Percentiles rank a stretch among this genome's conserved stretches.
Conservation (phyloP, 1,140 invertebrate species). For the Drosophila persimilis region DNA sequence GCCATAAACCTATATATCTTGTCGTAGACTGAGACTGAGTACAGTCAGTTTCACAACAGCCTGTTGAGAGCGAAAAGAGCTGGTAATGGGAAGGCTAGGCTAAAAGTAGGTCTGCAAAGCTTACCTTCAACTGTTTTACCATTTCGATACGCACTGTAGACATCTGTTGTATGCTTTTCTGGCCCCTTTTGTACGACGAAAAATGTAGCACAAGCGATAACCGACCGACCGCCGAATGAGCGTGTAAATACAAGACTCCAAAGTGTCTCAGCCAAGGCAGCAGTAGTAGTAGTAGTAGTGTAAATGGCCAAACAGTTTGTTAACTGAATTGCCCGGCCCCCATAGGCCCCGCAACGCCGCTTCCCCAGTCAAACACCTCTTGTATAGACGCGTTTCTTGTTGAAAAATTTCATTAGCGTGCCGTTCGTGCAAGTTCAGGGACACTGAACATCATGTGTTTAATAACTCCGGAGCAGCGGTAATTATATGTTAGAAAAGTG, state of each 20-base stretch:
- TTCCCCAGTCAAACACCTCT: neutral
- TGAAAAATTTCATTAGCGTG: constrained; percentile 41
- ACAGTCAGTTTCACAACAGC: constrained; percentile 32
- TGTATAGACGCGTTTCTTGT: neutral
- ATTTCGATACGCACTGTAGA: constrained; percentile 30
- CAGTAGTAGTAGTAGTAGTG: constrained; percentile 9
- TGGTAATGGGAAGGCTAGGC: neutral
- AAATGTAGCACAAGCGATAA: constrained; percentile 53
- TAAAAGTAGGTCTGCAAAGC: neutral
- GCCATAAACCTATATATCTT: constrained; percentile 65
- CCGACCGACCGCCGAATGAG: constrained; percentile 17
- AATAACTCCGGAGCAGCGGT: constrained; percentile 11
- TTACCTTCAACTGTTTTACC: neutral
- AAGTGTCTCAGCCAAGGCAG: constrained; percentile 1
- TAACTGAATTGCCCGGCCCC: constrained; percentile 4
- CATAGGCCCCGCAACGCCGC: neutral
- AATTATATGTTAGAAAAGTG: no score
- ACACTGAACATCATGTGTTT: constrained; percentile 29
- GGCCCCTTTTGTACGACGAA: constrained; percentile 52
- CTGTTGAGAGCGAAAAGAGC: no score
- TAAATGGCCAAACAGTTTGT: constrained; percentile 22
- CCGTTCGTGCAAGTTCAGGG: constrained; percentile 66
- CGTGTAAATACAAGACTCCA: constrained; percentile 49
- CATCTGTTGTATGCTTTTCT: constrained; percentile 28
- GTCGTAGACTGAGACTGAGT: neutral